A percentile compares a stretch with the other conserved stretches of the same genome.
phyloP scores from a whole-genome alignment of 2,888 invertebrate genomes.

The Phyto melanocephala region DNA sequence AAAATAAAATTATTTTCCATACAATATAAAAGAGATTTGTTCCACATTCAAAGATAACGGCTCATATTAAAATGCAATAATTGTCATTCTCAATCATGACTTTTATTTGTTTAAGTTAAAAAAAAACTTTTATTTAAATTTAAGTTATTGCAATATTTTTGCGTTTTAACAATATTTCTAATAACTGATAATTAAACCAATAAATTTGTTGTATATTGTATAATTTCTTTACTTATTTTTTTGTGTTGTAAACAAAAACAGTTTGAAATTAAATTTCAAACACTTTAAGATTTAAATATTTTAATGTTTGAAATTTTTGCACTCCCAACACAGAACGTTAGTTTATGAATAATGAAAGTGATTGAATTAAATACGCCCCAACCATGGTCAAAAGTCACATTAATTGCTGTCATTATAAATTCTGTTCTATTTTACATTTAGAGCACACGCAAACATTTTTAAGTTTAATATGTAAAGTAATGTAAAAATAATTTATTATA shows the following conservation, averaged over 20 bases:
- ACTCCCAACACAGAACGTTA: not conserved
- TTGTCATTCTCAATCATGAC: too few relatives aligned
- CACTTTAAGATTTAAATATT: not conserved
- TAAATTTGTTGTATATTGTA: too few relatives aligned
- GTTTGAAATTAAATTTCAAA: not conserved
- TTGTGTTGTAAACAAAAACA: not conserved
- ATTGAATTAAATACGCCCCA: not conserved
- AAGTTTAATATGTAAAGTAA: not conserved
- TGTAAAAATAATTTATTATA: not conserved
- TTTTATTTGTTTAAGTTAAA: too few relatives aligned
- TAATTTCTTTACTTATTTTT: too few relatives aligned
- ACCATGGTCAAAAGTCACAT: not conserved
- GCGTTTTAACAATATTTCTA: too few relatives aligned
- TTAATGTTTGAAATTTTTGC: not conserved
- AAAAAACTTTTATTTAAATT: too few relatives aligned
- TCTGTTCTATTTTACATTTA: conserved; percentile 15
- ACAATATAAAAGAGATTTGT: too few relatives aligned
- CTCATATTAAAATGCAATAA: too few relatives aligned
- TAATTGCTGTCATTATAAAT: conserved; percentile 19
- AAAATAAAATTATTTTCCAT: too few relatives aligned
- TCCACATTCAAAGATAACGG: too few relatives aligned
- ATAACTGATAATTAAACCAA: too few relatives aligned
- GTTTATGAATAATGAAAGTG: not conserved
- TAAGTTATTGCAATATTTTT: too few relatives aligned
- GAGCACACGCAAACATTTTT: conserved; percentile 29